These are phyloP conservation scores for Nycticryphes semicollaris DNA, from an alignment of 2,113 vertebrate species.

Conservation along the genomic window DNA sequence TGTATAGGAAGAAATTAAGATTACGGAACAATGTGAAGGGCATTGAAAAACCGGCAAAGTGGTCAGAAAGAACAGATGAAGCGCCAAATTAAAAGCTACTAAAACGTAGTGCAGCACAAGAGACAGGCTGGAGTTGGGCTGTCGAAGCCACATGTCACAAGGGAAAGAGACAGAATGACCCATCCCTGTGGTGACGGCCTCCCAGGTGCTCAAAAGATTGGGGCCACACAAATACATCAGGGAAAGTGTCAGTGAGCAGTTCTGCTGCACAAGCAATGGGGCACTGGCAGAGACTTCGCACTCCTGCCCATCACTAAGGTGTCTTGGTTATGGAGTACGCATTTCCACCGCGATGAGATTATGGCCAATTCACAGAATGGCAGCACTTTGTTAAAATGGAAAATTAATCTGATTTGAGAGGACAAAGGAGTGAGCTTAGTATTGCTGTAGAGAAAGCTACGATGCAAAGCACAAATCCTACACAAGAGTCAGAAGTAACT, in stretches of 20 bases:
- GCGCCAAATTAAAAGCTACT: not conserved
- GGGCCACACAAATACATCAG: not conserved
- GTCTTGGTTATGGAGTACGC: not conserved
- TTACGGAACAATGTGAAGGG: fast-evolving
- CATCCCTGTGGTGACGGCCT: fast-evolving
- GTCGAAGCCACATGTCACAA: fast-evolving
- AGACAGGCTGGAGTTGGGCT: not conserved
- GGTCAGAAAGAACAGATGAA: not conserved
- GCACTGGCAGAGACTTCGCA: not conserved
- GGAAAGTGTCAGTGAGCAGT: fast-evolving
- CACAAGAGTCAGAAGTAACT: not conserved
- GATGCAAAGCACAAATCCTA: not conserved
- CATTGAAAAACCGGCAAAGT: not conserved
- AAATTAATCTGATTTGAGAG: slow-evolving; percentile 1
- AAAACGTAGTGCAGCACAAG: not conserved
- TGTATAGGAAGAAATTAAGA: not conserved
- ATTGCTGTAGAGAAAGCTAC: not conserved
- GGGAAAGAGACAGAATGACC: not conserved
- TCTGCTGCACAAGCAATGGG: not conserved
- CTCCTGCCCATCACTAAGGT: not conserved
- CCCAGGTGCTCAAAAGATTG: fast-evolving
- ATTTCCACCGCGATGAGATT: not conserved
- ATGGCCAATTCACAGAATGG: not conserved
- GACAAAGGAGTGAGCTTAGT: not conserved
- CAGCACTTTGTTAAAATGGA: not conserved